Conservation (phyloP, 2,113 vertebrate species). For the Bufo gargarizans region DNA sequence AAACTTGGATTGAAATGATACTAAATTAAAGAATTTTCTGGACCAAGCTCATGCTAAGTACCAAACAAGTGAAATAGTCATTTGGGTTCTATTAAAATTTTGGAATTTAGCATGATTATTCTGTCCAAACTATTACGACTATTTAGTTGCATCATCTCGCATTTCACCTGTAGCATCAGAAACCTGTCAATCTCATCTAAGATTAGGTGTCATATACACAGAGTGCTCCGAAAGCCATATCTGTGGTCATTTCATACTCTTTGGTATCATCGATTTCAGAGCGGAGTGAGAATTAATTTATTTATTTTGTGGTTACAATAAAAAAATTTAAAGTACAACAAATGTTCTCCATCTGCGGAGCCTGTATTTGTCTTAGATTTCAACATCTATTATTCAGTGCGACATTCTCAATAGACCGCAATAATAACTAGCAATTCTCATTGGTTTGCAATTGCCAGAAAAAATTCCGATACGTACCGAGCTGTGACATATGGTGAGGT, state of each 20-base stretch:
- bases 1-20: background rate
- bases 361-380: background rate
- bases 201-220: background rate
- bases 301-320: background rate
- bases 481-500: slow-evolving; percentile 24
- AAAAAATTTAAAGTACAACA: background rate
- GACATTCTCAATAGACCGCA: slow-evolving; percentile 45
- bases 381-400: slow-evolving; percentile 23
- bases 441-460: slow-evolving; percentile 9
- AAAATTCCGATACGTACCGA: slow-evolving; percentile 11
- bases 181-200: background rate
- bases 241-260: background rate
- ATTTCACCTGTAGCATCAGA: background rate
- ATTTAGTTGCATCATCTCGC: background rate
- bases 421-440: slow-evolving; percentile 30
- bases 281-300: background rate
- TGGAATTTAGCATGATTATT: background rate
- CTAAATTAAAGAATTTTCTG: background rate
- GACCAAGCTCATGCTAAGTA: background rate
- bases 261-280: background rate
- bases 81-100: slow-evolving; percentile 6
- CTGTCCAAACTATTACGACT: background rate
- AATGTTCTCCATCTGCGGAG: background rate
- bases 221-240: background rate
- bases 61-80: slow-evolving; percentile 8